A percentile compares a stretch with the other conserved stretches of the same genome.
Evolutionary conservation across 2,113 vertebrate species (phyloP).

Genomic region (Cyanoderma ruficeps): DNA sequence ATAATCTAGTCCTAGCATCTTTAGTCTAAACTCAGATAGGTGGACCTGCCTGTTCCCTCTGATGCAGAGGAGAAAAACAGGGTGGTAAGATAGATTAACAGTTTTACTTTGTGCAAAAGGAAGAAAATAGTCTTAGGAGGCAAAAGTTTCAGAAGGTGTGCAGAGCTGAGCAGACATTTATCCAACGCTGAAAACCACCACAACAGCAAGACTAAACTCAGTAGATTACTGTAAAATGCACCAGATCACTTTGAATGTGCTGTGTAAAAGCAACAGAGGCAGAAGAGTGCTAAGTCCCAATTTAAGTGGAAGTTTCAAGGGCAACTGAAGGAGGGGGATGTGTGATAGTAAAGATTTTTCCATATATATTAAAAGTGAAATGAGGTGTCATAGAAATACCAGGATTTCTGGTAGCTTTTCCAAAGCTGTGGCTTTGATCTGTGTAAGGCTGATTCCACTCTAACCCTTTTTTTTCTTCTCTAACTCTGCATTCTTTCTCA

Average conservation of each 20-base stretch:
- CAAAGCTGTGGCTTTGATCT: not conserved
- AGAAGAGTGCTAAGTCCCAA: not conserved
- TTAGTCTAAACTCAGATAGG: not conserved
- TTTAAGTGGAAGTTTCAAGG: not conserved
- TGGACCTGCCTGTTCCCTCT: not conserved
- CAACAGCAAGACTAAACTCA: not conserved
- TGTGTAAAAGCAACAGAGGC: not conserved
- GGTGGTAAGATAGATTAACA: not conserved
- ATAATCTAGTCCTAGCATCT: not conserved
- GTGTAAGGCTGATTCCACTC: not conserved
- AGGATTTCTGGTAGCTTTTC: constrained; percentile 1
- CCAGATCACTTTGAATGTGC: not conserved
- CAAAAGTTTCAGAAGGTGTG: not conserved
- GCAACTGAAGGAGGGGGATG: not conserved
- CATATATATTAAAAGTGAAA: constrained; percentile 11
- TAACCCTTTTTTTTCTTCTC: not conserved
- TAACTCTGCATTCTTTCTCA: not conserved
- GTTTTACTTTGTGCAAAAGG: not conserved
- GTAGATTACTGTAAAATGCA: not conserved
- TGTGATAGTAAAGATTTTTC: not conserved
- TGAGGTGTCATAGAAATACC: not conserved
- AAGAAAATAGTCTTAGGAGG: not conserved
- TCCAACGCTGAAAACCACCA: not conserved
- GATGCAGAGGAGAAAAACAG: not conserved
- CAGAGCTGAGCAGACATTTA: not conserved